Conservation (phyloP, 2,113 vertebrate species). For the Cynopterus brachyotis region DNA sequence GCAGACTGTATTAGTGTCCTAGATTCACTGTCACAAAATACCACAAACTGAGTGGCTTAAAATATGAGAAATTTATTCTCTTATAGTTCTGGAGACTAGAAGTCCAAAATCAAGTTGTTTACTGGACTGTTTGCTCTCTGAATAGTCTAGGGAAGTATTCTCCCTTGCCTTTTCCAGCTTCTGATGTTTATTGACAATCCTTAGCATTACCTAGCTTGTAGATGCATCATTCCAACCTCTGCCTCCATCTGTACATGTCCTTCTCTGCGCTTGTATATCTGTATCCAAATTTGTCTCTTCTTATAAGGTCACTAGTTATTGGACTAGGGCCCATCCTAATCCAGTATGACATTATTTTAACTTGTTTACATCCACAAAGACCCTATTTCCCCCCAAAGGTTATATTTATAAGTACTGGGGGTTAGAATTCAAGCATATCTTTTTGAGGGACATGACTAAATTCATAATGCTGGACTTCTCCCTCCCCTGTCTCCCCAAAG, state of each 20-base stretch:
- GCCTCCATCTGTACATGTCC: background rate
- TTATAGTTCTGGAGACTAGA: background rate
- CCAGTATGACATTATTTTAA: background rate
- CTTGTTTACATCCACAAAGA: background rate
- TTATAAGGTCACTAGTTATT: background rate
- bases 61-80: background rate
- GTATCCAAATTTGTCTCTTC: background rate
- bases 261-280: background rate
- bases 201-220: background rate
- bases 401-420: background rate
- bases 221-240: background rate
- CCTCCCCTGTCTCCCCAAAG: background rate
- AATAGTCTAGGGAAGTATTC: background rate
- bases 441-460: background rate
- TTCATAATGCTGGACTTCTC: background rate
- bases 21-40: background rate
- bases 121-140: background rate
- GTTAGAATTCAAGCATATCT: background rate
- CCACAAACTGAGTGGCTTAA: background rate
- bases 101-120: background rate
- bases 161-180: background rate
- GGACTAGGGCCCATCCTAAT: background rate
- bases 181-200: background rate
- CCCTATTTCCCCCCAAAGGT: background rate
- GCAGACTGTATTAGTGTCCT: background rate